Evolutionary conservation across 2,113 vertebrate species (phyloP).

Genomic region (Pithys albifrons): DNA sequence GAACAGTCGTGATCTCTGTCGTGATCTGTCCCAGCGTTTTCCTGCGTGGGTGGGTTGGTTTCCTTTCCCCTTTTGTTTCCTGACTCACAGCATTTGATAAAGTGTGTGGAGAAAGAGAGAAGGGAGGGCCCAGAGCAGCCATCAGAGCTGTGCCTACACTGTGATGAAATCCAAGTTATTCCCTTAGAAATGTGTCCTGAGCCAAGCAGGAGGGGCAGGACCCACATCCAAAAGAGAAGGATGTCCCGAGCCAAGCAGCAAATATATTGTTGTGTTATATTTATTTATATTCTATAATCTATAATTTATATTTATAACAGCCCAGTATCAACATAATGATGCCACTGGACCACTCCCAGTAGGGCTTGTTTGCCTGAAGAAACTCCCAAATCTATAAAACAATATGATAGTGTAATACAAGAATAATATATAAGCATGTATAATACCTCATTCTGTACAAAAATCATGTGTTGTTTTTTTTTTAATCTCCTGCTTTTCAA

Average conservation of each 20-base stretch:
- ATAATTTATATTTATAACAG: background rate
- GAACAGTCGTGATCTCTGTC: background rate
- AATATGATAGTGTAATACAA: background rate
- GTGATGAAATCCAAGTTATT: background rate
- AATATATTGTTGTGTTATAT: no score
- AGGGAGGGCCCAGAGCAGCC: background rate
- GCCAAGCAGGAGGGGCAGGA: background rate
- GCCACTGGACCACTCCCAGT: accelerated
- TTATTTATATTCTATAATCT: no score
- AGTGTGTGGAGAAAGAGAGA: background rate
- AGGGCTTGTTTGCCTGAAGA: background rate
- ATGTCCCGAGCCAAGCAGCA: no score
- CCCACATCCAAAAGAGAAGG: background rate
- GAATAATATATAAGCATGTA: background rate
- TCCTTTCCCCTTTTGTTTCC: background rate
- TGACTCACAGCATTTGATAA: background rate
- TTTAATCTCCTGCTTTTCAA: background rate
- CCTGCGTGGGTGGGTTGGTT: background rate
- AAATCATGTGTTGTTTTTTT: background rate
- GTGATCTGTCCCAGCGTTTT: background rate
- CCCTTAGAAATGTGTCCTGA: accelerated
- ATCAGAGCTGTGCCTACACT: background rate
- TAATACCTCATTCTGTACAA: background rate
- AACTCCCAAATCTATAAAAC: background rate
- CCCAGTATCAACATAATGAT: accelerated